A percentile compares a stretch with the other conserved stretches of the same genome.
Conservation (phyloP, 2,113 vertebrate species). For the Sisor rabdophorus region DNA sequence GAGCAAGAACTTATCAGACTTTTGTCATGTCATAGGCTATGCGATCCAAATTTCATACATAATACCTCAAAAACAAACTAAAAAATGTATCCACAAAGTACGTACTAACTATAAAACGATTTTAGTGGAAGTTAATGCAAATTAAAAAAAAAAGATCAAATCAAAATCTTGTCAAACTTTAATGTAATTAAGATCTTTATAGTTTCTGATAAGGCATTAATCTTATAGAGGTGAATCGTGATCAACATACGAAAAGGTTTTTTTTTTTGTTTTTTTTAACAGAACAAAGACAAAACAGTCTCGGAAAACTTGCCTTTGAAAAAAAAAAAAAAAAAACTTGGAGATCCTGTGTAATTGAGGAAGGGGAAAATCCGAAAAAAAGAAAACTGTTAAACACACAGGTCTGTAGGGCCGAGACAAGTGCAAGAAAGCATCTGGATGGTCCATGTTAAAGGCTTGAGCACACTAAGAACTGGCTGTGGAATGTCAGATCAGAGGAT, state of each 20-base stretch:
- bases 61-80: too few species aligned
- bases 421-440: neutral
- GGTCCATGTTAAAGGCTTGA: neutral
- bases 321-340: too few species aligned
- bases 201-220: conserved; percentile 15
- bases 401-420: neutral
- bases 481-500: conserved; percentile 38
- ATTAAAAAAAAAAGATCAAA: neutral
- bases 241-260: neutral
- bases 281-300: too few species aligned
- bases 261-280: too few species aligned
- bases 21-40: too few species aligned
- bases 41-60: too few species aligned
- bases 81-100: too few species aligned
- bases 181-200: neutral
- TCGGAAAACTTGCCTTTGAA: too few species aligned
- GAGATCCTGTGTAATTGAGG: too few species aligned
- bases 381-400: neutral
- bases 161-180: neutral
- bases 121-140: neutral
- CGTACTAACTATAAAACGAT: too few species aligned
- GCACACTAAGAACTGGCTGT: conserved; percentile 17
- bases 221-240: neutral
- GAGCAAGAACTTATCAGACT: too few species aligned
- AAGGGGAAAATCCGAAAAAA: neutral